Percentiles rank a stretch among this genome's conserved stretches.
Evolutionary conservation across 2,888 invertebrate species (phyloP).

Genomic region (Drosophila engyochracea): DNA sequence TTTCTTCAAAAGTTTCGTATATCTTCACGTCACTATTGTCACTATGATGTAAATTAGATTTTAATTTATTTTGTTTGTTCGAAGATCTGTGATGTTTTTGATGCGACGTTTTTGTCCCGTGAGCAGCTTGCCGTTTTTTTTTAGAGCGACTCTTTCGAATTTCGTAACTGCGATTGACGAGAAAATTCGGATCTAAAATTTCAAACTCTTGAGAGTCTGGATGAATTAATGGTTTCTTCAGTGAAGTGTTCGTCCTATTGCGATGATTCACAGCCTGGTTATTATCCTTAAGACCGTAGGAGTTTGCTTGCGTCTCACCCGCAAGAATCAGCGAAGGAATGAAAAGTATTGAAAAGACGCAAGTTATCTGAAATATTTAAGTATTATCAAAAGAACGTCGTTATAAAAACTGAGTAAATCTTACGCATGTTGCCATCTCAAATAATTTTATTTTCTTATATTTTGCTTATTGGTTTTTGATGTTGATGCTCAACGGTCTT

Average conservation of each 20-base stretch:
- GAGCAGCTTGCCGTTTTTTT: constrained; percentile 65
- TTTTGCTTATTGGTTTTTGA: neutral
- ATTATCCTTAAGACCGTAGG: constrained; percentile 14
- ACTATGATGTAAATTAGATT: constrained; percentile 26
- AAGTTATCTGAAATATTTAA: constrained; percentile 42
- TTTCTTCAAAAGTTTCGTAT: constrained; percentile 81
- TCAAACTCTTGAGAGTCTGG: constrained; percentile 37
- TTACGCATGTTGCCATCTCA: constrained; percentile 43
- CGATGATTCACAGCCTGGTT: constrained; percentile 2
- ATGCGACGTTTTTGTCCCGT: constrained; percentile 64
- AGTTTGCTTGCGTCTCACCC: constrained; percentile 11
- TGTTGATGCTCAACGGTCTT: constrained; percentile 24
- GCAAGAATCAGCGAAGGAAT: constrained; percentile 29
- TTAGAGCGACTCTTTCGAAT: constrained; percentile 73
- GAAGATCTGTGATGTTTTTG: constrained; percentile 54
- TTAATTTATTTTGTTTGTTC: constrained; percentile 46
- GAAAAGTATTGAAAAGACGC: constrained; percentile 20
- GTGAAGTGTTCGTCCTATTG: constrained; percentile 10
- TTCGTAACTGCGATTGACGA: constrained; percentile 23
- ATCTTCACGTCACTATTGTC: constrained; percentile 63
- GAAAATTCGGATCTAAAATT: constrained; percentile 1
- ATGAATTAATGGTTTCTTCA: neutral
- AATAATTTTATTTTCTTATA: neutral
- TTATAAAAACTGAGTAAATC: neutral
- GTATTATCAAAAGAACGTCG: neutral